phyloP scores from a whole-genome alignment of 2,888 invertebrate genomes.

The Mayetiola destructor region DNA sequence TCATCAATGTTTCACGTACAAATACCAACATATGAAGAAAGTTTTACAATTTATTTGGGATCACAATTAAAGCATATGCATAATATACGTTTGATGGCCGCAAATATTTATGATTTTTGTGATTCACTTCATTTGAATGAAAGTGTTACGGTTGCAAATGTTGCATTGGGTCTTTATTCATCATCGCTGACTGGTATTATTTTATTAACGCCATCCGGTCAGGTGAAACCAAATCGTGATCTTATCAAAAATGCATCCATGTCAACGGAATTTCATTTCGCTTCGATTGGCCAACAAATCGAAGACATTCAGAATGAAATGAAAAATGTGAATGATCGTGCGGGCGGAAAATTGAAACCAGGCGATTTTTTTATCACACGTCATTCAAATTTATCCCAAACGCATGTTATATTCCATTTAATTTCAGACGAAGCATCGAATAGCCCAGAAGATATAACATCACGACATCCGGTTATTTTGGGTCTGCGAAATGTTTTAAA shows the following conservation, averaged over 20 bases:
- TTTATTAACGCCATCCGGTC: slow-evolving; percentile 45
- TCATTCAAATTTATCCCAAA: slow-evolving; percentile 88
- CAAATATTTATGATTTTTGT: slow-evolving; percentile 70
- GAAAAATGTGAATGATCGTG: slow-evolving; percentile 37
- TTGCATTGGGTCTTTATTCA: slow-evolving; percentile 86
- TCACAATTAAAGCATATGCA: slow-evolving; percentile 98
- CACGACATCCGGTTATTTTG: slow-evolving; percentile 86
- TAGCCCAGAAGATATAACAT: slow-evolving; percentile 72
- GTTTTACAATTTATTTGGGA: slow-evolving; percentile 94
- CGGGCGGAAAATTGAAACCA: slow-evolving; percentile 43
- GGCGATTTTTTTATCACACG: slow-evolving; percentile 76
- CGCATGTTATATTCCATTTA: slow-evolving; percentile 91
- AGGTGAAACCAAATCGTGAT: slow-evolving; percentile 30
- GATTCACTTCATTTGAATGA: slow-evolving; percentile 39
- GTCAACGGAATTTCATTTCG: slow-evolving; percentile 92
- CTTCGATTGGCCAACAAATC: slow-evolving; percentile 67
- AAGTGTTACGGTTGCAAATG: slow-evolving; percentile 52
- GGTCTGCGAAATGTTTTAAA: slow-evolving; percentile 90
- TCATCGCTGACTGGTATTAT: slow-evolving; percentile 79
- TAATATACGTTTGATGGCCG: slow-evolving; percentile 82
- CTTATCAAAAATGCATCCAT: slow-evolving; percentile 34
- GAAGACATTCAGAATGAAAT: slow-evolving; percentile 48
- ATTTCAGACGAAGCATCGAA: slow-evolving; percentile 65
- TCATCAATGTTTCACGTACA: slow-evolving; percentile 35
- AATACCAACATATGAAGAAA: slow-evolving; percentile 61